These are phyloP conservation scores for Himalopsyche tibetana DNA, from an alignment of 2,888 invertebrate genomes.

Conservation along the genomic window DNA sequence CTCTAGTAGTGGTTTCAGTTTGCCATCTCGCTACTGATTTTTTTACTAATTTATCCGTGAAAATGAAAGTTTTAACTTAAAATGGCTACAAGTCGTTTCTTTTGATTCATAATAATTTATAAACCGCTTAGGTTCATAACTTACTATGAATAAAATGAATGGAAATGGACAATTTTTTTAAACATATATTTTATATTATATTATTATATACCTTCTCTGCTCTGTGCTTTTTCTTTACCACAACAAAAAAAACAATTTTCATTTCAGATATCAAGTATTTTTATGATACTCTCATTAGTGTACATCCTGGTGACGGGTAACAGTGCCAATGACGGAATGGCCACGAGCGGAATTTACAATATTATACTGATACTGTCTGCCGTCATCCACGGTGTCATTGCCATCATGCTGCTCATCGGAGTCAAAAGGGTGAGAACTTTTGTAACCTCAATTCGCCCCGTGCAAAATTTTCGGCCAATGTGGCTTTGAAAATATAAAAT, in stretches of 20 bases:
- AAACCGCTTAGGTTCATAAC: no score
- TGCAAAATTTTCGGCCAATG: background rate
- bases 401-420: constrained; percentile 51
- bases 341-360: background rate
- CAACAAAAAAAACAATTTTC: background rate
- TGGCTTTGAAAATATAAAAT: background rate
- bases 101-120: no score
- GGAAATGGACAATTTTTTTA: no score
- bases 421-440: constrained; percentile 47
- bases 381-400: constrained; percentile 1
- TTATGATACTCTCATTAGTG: background rate
- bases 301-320: background rate
- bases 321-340: background rate
- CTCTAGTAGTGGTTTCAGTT: background rate
- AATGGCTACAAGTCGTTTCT: no score
- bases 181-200: no score
- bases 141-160: no score
- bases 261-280: background rate
- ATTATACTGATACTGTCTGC: constrained; percentile 22
- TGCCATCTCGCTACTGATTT: background rate
- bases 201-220: background rate
- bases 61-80: no score
- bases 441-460: background rate
- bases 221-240: background rate
- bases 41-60: no score